Conservation (phyloP, 1,140 invertebrate species). For the Drosophila neocordata region DNA sequence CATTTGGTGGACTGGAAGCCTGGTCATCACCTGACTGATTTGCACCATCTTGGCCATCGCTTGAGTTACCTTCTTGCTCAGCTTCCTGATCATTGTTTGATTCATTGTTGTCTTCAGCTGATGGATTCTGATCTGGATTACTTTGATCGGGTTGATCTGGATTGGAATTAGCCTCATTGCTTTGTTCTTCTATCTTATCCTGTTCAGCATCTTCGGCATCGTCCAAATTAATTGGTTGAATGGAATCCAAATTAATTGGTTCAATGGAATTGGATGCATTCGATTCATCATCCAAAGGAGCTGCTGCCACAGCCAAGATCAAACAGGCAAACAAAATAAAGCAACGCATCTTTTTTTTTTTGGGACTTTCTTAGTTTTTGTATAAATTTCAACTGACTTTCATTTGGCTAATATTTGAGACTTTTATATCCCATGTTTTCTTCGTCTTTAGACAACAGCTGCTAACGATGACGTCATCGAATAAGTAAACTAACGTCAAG, state of each 20-base stretch:
- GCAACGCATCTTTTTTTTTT: neutral
- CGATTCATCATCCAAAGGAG: neutral
- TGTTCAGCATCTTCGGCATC: neutral
- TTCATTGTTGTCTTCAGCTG: neutral
- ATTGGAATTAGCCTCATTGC: neutral
- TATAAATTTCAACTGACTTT: conserved; percentile 1
- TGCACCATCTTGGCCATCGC: no score
- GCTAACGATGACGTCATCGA: conserved; percentile 1
- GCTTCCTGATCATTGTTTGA: neutral
- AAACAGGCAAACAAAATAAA: neutral
- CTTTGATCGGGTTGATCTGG: neutral
- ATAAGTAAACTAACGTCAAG: neutral
- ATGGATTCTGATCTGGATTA: neutral
- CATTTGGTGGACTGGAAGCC: no score
- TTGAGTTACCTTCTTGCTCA: no score
- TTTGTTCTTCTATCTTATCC: neutral
- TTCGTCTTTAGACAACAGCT: neutral
- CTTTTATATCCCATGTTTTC: neutral
- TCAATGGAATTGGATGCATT: neutral
- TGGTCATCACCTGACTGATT: no score
- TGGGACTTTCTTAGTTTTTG: neutral
- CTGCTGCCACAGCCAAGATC: neutral
- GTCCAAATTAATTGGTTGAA: neutral
- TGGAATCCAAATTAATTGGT: neutral
- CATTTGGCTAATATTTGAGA: neutral